Percentiles rank a stretch among this genome's conserved stretches.
These are phyloP conservation scores for Atractosteus spatula DNA, from an alignment of 2,113 vertebrate genomes.

Conservation along the genomic window DNA sequence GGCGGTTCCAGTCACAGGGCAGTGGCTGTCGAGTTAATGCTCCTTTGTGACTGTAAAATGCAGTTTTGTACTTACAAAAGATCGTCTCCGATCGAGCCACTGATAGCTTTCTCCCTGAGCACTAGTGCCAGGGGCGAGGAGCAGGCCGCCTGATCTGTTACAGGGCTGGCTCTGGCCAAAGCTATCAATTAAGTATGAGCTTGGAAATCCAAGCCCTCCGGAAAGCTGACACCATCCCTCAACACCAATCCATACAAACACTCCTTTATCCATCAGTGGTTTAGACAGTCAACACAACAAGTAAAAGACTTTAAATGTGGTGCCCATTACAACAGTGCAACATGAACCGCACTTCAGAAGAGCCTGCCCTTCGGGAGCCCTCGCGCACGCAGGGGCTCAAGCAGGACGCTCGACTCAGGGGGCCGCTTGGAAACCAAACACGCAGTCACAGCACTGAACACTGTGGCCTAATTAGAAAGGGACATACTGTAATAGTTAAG, in stretches of 20 bases:
- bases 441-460: not conserved
- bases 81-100: conserved; percentile 37
- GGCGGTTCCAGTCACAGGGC: not conserved
- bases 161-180: conserved; percentile 21
- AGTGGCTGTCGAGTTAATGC: not conserved
- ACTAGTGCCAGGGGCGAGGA: conserved; percentile 23
- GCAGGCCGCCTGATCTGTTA: conserved; percentile 17
- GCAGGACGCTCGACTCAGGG: too few species aligned
- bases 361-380: too few species aligned
- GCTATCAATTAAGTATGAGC: conserved; percentile 47
- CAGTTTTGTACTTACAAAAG: conserved; percentile 50
- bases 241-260: too few species aligned
- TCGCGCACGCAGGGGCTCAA: too few species aligned
- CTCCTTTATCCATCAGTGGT: conserved; percentile 25
- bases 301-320: not conserved
- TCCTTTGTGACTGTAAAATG: conserved; percentile 39
- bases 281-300: conserved; percentile 28
- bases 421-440: not conserved
- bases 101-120: conserved; percentile 38
- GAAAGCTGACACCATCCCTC: conserved; percentile 25
- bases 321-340: too few species aligned
- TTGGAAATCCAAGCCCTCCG: conserved; percentile 35
- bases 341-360: too few species aligned
- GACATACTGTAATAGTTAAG: too few species aligned
- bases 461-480: not conserved